Base-by-base conservation (phyloP, 2,888 invertebrate genomes). In the Drepana falcataria region DNA sequence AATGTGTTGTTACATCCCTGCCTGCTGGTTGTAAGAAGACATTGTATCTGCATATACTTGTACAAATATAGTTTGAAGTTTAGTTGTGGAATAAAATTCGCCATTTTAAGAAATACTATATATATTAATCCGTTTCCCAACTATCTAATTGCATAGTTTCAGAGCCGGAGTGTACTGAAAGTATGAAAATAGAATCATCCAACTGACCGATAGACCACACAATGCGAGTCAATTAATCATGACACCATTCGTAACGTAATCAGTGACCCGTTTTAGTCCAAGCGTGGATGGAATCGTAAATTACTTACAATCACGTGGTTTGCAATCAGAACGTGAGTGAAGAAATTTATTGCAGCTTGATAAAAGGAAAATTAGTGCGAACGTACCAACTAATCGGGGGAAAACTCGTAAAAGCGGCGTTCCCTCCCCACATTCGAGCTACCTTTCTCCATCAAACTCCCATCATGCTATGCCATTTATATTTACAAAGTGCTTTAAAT, bases 341-440 rank as follows among this genome's bases (percentile, higher is more conserved):
- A 64, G 64, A 71, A 73, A 76, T 75, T 75, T 76, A 76, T 75
- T 67, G 68, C 69, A 68, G 63, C 62, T 57, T 65, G 66, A 68
- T 58, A 68, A 64, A 63, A 58, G 63, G 65, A 67, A 73, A 75
- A 72, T 69, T 68, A 69, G 61, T 64, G 58, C 59, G 64, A 60
- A 57, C 57, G 62, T 65, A 61, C 51, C 33, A 21, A 34, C 40
- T 33, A 21, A 33, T 7, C 40, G 51, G 6, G 51, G 40, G 51
- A 41, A 35, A 6, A 49, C 35, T 49, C 51, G 40, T 34, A 34
- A 40, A 40, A 41, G 6, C 40, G 3, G 7, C 4, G 1, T 40
- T 40, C 33, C 40, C 40, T 9, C 34, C 40, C 33, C 34, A 7
- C 21, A 37, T 35, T 49, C 40, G n/a, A 9, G 2, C 37, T 37